Evolutionary conservation across 2,888 invertebrate species (phyloP).

Genomic region (Psylliodes chrysocephalus): DNA sequence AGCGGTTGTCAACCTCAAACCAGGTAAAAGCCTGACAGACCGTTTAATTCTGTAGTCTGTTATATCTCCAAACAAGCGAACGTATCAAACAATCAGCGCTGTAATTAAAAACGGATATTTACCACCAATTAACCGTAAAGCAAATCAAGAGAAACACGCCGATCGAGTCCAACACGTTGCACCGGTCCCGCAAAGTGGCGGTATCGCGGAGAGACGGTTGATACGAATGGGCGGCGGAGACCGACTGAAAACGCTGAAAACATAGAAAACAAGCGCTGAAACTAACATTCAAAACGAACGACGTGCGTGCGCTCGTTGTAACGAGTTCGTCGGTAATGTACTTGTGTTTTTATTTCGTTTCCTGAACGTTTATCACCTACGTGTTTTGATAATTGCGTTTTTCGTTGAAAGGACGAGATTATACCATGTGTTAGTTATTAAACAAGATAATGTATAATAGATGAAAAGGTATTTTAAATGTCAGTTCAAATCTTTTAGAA

Average conservation of each 20-base stretch:
- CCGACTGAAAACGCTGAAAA: constrained; percentile 26
- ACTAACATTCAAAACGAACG: constrained; percentile 7
- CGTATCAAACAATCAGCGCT: too few relatives aligned
- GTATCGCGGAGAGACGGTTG: constrained; percentile 8
- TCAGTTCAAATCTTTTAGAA: too few relatives aligned
- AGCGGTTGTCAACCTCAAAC: too few relatives aligned
- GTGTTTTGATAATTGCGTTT: neutral
- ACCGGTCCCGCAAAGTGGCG: neutral
- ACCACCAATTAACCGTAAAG: neutral
- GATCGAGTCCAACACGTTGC: neutral
- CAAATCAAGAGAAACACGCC: neutral
- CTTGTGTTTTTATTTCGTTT: constrained; percentile 6
- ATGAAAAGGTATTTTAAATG: too few relatives aligned
- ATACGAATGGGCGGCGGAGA: constrained; percentile 14
- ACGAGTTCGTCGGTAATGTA: neutral
- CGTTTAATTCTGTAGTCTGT: too few relatives aligned
- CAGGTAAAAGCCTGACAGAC: too few relatives aligned
- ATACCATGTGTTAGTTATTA: too few relatives aligned
- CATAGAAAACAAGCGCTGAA: constrained; percentile 17
- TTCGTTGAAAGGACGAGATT: neutral
- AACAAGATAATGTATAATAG: too few relatives aligned
- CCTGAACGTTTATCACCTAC: neutral
- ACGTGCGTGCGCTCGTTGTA: constrained; percentile 16
- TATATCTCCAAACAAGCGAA: too few relatives aligned
- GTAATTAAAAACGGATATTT: neutral